Conservation (phyloP, 2,797 vertebrate genomes). For the Hipposideros larvatus region DNA sequence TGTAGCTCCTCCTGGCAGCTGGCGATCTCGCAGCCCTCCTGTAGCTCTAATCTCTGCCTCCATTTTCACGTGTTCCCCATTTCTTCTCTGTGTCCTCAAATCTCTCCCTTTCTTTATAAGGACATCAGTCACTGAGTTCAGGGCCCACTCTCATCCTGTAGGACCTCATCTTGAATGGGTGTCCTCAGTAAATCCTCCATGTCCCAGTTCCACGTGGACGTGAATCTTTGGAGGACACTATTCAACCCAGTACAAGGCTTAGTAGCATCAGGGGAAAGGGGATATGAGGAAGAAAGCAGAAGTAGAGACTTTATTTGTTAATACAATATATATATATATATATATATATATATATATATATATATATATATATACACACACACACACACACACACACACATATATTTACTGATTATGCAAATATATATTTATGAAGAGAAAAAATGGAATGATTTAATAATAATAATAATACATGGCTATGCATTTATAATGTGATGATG, state of each 20-base stretch:
- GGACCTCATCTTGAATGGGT: background rate
- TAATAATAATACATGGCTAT: background rate
- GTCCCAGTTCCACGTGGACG: background rate
- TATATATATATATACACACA: too few species aligned
- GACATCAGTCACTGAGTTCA: background rate
- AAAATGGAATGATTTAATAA: background rate
- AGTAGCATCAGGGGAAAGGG: background rate
- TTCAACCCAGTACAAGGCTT: background rate
- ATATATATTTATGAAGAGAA: background rate
- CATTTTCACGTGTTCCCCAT: accelerated
- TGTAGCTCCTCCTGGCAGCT: background rate
- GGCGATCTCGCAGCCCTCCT: background rate
- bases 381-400: too few species aligned
- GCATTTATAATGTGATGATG: background rate
- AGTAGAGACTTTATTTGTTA: background rate
- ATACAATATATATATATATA: background rate
- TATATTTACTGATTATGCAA: background rate
- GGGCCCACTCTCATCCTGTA: accelerated
- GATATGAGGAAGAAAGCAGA: background rate
- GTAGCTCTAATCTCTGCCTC: background rate
- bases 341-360: too few species aligned
- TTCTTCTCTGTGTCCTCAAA: background rate
- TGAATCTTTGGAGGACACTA: background rate
- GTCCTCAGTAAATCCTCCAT: background rate
- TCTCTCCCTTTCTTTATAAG: background rate